phyloP scores from a whole-genome alignment of 2,113 vertebrate genomes.

The Sinocyclocheilus grahami region DNA sequence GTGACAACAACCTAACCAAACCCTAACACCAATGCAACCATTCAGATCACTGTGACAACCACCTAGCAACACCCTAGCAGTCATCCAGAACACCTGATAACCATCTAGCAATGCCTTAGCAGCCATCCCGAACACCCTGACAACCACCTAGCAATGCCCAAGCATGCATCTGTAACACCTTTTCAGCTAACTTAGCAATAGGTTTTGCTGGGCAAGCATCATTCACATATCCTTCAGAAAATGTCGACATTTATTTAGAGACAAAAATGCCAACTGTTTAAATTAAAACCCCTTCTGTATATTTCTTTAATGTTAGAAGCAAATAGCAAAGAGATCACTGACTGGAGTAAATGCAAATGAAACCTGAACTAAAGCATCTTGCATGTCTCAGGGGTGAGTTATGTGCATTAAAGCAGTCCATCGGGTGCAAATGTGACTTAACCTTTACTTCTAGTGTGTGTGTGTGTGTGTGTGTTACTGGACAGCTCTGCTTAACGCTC shows the following conservation, averaged over 20 bases:
- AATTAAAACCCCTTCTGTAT: not conserved
- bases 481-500: conserved; percentile 20
- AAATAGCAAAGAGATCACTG: not conserved
- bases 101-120: not conserved
- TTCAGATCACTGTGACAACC: not conserved
- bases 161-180: not conserved
- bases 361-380: not conserved
- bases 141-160: not conserved
- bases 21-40: not conserved
- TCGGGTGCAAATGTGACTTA: conserved; percentile 18
- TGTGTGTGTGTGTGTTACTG: conserved; percentile 16
- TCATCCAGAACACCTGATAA: not conserved
- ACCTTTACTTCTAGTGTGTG: not conserved
- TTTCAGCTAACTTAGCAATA: not conserved
- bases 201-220: not conserved
- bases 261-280: not conserved
- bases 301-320: not conserved
- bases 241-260: not conserved
- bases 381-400: conserved; percentile 18
- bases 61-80: not conserved
- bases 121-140: not conserved
- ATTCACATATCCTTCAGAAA: not conserved
- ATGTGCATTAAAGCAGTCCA: conserved; percentile 11
- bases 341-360: not conserved
- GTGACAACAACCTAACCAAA: not conserved